Evolutionary conservation across 2,888 invertebrate species (phyloP), one percentile per base, ranked within the genome.

Genomic region (Chorisops tibialis): DNA sequence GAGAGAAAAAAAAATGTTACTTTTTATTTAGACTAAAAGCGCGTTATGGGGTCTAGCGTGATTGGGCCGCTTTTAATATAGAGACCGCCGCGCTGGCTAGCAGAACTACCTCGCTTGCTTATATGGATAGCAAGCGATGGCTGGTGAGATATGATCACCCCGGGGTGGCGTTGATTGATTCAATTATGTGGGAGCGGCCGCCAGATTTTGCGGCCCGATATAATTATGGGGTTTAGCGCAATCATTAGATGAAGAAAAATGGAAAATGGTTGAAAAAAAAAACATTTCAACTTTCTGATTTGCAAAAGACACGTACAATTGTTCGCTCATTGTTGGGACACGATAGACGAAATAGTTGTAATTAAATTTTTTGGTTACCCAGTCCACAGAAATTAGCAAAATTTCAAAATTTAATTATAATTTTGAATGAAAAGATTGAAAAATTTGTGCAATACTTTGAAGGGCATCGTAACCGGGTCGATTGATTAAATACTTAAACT

Each of bases 111-210:
- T 48, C 22, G 11, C 48, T 22, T 48, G n/a, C 3, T 7, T 3
- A 4, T 6, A 21, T 4, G 12, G 24, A n/a, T 14, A n/a, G 43
- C 43, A 12, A 7, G 21, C 5, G 16, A 16, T 12, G 18, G 18
- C 47, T 16, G 11, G 21, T 4, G 9, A 11, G 47, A 35, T 52
- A 12, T 38, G 38, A 30, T 56, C 56, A 45, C 56, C 35, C 56
- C 56, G 56, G 56, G 56, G 56, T 22, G 56, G 56, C 45, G 56
- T 43, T 56, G 56, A 56, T 56, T 56, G 56, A 56, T 56, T 56
- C 45, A 56, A 56, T 56, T 56, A 56, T 56, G 56, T 56, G 56
- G 56, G 56, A 56, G 56, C 56, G 56, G 56, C 56, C 56, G 43
- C 56, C 24, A 18, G 56, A 56, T 56, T 56, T 45, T 45, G 56